These are phyloP conservation scores for Polypedilum vanderplanki DNA, from an alignment of 1,140 invertebrate species.

Conservation along the genomic window DNA sequence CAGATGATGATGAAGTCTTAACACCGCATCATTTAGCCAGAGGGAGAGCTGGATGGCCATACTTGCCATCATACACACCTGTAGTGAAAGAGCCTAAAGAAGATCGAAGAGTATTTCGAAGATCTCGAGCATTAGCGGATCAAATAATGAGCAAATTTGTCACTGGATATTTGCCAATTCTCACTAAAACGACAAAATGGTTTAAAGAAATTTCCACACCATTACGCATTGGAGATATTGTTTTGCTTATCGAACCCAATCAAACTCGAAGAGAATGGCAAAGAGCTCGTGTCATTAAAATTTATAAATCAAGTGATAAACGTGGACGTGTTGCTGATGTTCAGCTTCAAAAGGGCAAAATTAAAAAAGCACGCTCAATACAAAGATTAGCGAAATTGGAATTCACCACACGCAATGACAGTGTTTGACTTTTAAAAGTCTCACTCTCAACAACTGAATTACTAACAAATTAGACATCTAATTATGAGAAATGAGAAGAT, in stretches of 20 bases:
- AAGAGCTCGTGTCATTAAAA: background rate
- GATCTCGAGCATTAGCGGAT: background rate
- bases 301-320: background rate
- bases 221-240: background rate
- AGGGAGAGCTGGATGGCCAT: background rate
- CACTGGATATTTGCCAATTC: background rate
- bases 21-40: background rate
- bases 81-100: background rate
- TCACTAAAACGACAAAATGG: background rate
- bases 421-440: too few species aligned
- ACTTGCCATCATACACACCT: background rate
- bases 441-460: too few species aligned
- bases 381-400: background rate
- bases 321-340: background rate
- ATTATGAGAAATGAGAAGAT: too few species aligned
- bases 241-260: background rate
- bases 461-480: too few species aligned
- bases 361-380: background rate
- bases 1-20: background rate
- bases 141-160: background rate
- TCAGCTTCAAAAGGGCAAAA: background rate
- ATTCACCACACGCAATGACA: too few species aligned
- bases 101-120: background rate
- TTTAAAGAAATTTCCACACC: background rate
- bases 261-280: background rate